Evolutionary conservation across 2,888 invertebrate species (phyloP), one percentile per base, ranked within the genome.

Genomic region (Icerya purchasi): DNA sequence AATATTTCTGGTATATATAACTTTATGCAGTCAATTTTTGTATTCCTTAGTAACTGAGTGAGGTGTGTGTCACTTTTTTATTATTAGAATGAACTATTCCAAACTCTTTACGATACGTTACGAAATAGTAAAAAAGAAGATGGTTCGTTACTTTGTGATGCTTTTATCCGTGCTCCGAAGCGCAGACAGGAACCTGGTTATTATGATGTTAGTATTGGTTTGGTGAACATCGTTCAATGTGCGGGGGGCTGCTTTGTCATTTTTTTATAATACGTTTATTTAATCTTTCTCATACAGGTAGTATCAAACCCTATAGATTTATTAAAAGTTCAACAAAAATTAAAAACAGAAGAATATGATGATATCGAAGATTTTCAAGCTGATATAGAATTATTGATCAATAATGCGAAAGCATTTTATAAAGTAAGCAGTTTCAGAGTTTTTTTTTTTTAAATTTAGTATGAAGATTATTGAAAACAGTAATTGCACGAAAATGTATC

Each of bases 271-370:
- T n/a, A n/a, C n/a, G n/a, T n/a, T n/a, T n/a, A n/a, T n/a, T n/a
- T n/a, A n/a, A n/a, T n/a, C n/a, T n/a, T n/a, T n/a, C n/a, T n/a
- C 18, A 18, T 75, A 65, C 72, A 78, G 68, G 87, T 91, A 50
- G 91, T 98, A 1, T 79, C 82, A 5, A 89, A 89, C 69, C 97
- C 97, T 1, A 97, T 98, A 69, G 97, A 98, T 72, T 77, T 98
- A 68, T 73, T 94, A 52, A 82, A 87, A 72, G 91, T 98, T 2
- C 94, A 96, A 71, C 94, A 94, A 69, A 97, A 96, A 71, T 74
- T 97, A 10, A 94, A 93, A 78, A 93, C 90, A 0, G 96, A 97
- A 67, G 93, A 94, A 59, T 98, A 98, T 72, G 86, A 87, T 65
- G 91, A 92, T 69, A 78, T 96, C 65, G 92, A 93, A 25, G 91